Percentiles rank a stretch among this genome's conserved stretches.
These are phyloP conservation scores for Rhadina sibilatrix DNA, from an alignment of 2,113 vertebrate genomes.

Conservation along the genomic window DNA sequence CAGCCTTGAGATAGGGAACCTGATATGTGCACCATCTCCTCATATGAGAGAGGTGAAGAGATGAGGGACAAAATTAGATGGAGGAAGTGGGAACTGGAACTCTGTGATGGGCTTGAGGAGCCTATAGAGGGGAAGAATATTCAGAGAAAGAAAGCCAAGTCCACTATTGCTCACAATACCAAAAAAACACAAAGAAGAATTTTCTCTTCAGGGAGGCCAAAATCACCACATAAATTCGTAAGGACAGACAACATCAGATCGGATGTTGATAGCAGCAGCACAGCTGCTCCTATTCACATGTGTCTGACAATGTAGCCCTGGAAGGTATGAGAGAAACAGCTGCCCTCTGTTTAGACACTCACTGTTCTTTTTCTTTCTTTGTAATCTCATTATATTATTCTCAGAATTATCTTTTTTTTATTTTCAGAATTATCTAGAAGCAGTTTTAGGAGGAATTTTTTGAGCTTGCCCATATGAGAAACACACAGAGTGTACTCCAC, in stretches of 20 bases:
- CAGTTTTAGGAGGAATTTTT: background rate
- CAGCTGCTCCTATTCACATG: background rate
- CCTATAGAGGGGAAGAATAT: background rate
- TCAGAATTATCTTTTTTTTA: background rate
- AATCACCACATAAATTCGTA: background rate
- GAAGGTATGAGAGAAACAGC: background rate
- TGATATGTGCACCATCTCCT: rapidly evolving
- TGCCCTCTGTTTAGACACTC: background rate
- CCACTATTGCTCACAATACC: background rate
- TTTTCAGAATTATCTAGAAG: background rate
- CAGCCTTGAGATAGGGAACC: background rate
- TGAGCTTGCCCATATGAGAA: background rate
- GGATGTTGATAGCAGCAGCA: background rate
- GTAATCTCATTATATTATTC: background rate
- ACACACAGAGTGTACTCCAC: rapidly evolving
- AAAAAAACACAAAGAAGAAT: background rate
- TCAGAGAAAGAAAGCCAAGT: background rate
- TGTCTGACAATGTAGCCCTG: background rate
- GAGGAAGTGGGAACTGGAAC: background rate
- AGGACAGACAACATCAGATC: background rate
- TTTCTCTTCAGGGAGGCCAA: background rate
- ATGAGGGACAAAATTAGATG: background rate
- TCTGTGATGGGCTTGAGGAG: background rate
- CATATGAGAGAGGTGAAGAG: background rate
- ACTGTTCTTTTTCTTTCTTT: background rate